Conservation (phyloP, 2,797 vertebrate species). For the Halcyon smyrnensis region DNA sequence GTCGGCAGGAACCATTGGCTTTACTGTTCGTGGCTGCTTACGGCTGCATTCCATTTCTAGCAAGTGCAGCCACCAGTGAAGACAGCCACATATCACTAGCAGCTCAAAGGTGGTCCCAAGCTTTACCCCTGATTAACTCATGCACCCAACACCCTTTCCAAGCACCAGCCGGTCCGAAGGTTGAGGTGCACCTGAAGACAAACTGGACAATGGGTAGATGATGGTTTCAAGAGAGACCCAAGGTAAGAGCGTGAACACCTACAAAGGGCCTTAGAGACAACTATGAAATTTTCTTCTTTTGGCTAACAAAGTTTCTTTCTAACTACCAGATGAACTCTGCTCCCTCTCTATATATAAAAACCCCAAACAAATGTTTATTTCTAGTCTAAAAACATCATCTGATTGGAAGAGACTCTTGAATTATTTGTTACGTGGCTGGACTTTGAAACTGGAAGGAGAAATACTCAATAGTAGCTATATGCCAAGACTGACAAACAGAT, state of each 20-base stretch:
- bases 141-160: not conserved
- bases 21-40: conserved; percentile 78
- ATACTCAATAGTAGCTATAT: not conserved
- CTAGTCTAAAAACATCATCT: not conserved
- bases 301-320: not conserved
- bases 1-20: conserved; percentile 85
- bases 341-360: not conserved
- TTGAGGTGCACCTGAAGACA: fast-evolving
- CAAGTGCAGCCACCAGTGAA: conserved; percentile 68
- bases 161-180: not conserved
- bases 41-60: conserved; percentile 70
- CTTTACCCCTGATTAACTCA: not conserved
- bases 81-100: conserved; percentile 69
- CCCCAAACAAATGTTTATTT: not conserved
- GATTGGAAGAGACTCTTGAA: not conserved
- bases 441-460: not conserved
- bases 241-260: not conserved
- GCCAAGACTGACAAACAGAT: not conserved
- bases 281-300: not conserved
- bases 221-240: not conserved
- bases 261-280: not conserved
- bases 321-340: not conserved
- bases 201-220: fast-evolving
- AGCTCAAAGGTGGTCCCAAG: not conserved
- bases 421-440: not conserved